Evolutionary conservation across 2,113 vertebrate genomes (phyloP), one percentile per base, ranked within the genome.

Genomic region (Lagopus muta): DNA sequence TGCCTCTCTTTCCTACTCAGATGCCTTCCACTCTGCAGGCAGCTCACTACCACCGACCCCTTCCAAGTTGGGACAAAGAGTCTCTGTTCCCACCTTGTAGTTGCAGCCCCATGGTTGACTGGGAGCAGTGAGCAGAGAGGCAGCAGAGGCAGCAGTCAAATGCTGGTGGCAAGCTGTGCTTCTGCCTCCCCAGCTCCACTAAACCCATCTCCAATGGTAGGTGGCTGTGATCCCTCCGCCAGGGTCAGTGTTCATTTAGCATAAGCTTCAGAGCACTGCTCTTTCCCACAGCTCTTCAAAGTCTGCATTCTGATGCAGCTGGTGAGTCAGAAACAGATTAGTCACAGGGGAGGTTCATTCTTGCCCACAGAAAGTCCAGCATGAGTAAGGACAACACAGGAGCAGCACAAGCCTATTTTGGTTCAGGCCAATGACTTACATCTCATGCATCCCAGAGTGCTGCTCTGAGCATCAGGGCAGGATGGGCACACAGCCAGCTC

Each of bases 291-390:
- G 95, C 86, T 72, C 81, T 70, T 61, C 3, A 1, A 90, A 70
- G 48, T 32, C 67, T 54, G 65, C 2, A 1, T 70, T 73, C 50
- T 9, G 84, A 38, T 47, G 12, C 72, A 76, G 79, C 11, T 77
- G 75, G 84, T 92, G 95, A 96, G 50, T 96, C 96, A 96, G 28
- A 45, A 75, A 71, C 89, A 52, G 42, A 87, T 94, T 95, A 95
- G 87, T 95, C 95, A 94, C 10, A 43, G 72, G 79, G 62, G 65
- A 90, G 67, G 50, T 82, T 91, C 91, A 89, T 82, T 95, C 89
- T 82, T 25, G 62, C 79, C 87, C 73, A 52, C 67, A 70, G 89
- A 92, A 93, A 91, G 91, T 92, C 92, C 60, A 0, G 87, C 74
- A 10, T 89, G 89, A 95, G 67, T 87, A 93, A 82, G 78, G 87